A percentile compares a stretch with the other conserved stretches of the same genome.
These are phyloP conservation scores for Xanthorhoe spadicearia DNA, from an alignment of 2,888 invertebrate genomes.

Conservation along the genomic window DNA sequence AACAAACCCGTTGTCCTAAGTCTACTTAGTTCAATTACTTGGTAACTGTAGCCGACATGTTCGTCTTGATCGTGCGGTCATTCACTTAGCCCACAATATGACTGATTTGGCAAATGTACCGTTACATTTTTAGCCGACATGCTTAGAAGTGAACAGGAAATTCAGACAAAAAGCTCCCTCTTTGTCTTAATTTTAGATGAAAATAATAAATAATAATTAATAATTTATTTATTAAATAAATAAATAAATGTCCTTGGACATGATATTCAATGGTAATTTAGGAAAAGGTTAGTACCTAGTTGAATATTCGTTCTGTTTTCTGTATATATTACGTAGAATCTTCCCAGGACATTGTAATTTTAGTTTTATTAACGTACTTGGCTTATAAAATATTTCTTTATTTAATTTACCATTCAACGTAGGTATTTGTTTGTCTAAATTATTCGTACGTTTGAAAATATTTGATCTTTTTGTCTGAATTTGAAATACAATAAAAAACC, in stretches of 20 bases:
- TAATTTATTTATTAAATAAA: too few species aligned
- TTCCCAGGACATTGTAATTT: too few species aligned
- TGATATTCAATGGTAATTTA: background rate
- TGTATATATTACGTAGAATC: too few species aligned
- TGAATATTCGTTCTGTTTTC: background rate
- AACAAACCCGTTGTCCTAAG: background rate
- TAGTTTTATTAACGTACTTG: too few species aligned
- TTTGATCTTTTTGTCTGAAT: too few species aligned
- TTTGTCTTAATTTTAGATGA: conserved; percentile 1
- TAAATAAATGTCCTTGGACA: too few species aligned
- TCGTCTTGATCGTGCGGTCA: conserved; percentile 62
- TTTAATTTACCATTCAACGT: too few species aligned
- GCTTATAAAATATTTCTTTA: too few species aligned
- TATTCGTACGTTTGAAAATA: too few species aligned
- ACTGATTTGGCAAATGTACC: conserved; percentile 75
- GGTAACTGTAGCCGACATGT: conserved; percentile 43
- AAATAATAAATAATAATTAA: background rate
- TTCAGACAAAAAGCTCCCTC: background rate
- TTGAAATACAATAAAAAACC: too few species aligned
- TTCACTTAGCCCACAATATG: conserved; percentile 69
- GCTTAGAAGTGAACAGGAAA: conserved; percentile 36
- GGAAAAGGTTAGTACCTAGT: background rate
- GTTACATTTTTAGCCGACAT: conserved; percentile 67
- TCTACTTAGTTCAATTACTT: conserved; percentile 21
- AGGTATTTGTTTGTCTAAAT: too few species aligned